Base-by-base conservation (phyloP, 2,888 invertebrate species). In the Tetramorium bicarinatum region DNA sequence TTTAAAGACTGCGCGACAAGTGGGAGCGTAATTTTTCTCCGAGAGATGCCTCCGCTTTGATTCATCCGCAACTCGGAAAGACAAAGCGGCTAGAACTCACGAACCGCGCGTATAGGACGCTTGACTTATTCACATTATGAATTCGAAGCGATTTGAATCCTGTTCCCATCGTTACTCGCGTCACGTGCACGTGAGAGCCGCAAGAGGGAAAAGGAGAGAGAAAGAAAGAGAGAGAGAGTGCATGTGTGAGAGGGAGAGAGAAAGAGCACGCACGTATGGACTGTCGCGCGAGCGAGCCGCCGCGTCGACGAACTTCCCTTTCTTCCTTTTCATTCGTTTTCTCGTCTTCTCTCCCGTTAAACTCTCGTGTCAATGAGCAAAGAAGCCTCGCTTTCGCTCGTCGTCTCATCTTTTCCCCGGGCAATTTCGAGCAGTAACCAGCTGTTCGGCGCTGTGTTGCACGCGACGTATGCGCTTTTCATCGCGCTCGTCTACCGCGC, bases 341-440 rank as follows among this genome's bases (percentile, higher is more conserved):
- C 79, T 71, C 79, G 38, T 71, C 71, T 71, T 77, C 79, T 79
- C 79, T 71, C 72, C 34, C 13, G 79, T 71, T 71, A 71, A 80
- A 80, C 71, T 80, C 79, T 80, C 79, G 79, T 80, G 79, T 80
- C 79, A 80, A 80, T 80, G 71, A 80, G 79, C 47, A 59, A 47
- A 67, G 44, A 25, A 47, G 59, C 59, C 71, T 79, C 79, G 79
- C 79, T 80, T 80, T 80, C 79, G 71, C 79, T 21, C 59, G 47
- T 15, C 47, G 79, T 80, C 71, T 80, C 79, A 80, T 80, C 79
- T 80, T 59, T 47, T 13, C 59, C 71, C n/a, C 38, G 71, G 47
- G 71, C 71, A 25, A 71, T 71, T 80, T 71, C 79, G 47, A 71
- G 38, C 59, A 80, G 34, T 71, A 47, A 41, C 47, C 59, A 80